Percentiles rank a stretch among this genome's conserved stretches.
Evolutionary conservation across 2,113 vertebrate genomes (phyloP).

Genomic region (Daphoenositta chrysoptera): DNA sequence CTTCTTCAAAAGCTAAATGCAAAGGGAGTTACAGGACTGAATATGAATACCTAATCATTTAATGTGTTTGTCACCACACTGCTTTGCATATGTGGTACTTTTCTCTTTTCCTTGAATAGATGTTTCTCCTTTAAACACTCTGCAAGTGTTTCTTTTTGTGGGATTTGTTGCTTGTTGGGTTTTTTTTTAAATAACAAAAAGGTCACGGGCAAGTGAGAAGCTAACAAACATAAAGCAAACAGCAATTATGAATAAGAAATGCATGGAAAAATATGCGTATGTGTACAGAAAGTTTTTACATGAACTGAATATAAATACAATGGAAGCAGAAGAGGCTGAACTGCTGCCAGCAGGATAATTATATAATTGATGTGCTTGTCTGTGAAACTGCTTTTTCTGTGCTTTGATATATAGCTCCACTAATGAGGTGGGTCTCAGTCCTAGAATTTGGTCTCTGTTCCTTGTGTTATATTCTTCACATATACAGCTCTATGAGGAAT

Average conservation of each 20-base stretch:
- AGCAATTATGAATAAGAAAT: not conserved
- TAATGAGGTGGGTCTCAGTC: constrained; percentile 4
- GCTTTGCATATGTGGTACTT: not conserved
- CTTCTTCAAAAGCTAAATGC: not conserved
- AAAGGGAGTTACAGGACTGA: not conserved
- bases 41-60: not conserved
- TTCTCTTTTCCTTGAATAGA: not conserved
- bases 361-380: constrained; percentile 6
- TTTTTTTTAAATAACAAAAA: not conserved
- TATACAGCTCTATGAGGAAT: not conserved
- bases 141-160: not conserved
- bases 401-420: constrained; percentile 6
- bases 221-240: not conserved
- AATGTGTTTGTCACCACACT: not conserved
- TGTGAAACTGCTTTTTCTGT: not conserved
- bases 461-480: not conserved
- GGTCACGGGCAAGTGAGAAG: not conserved
- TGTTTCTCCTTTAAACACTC: not conserved
- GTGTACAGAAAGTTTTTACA: not conserved
- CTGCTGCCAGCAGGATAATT: constrained; percentile 13
- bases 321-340: not conserved
- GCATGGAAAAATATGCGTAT: not conserved
- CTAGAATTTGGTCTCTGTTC: not conserved
- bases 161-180: not conserved
- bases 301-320: constrained; percentile 10